phyloP scores from a whole-genome alignment of 2,888 invertebrate genomes.

The Graphium colonna region DNA sequence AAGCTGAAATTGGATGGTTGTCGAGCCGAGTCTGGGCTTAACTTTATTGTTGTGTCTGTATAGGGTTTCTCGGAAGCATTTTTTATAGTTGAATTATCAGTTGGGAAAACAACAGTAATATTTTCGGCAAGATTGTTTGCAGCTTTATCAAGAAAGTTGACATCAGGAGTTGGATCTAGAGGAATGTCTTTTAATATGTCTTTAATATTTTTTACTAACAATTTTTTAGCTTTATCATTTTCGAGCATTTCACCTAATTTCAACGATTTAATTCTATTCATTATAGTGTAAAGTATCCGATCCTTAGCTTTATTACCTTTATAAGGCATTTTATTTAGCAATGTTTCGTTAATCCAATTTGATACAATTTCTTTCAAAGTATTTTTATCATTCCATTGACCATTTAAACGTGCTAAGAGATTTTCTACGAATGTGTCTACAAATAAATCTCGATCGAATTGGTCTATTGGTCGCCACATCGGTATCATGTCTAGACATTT shows the following conservation, averaged over 20 bases:
- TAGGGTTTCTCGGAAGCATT: background rate
- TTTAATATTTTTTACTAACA: conserved; percentile 26
- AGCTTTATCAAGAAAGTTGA: conserved; percentile 35
- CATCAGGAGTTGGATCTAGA: conserved; percentile 31
- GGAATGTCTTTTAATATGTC: conserved; percentile 26
- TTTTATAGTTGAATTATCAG: background rate
- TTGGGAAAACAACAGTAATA: conserved; percentile 12
- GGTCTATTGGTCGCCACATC: conserved; percentile 18
- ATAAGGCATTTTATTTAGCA: conserved; percentile 33
- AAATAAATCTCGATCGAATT: conserved; percentile 4
- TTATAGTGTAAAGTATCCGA: conserved; percentile 28
- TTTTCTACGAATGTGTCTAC: conserved; percentile 12
- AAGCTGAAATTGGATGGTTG: no score
- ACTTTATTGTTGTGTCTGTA: no score
- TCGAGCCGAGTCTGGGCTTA: no score
- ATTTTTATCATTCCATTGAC: conserved; percentile 2
- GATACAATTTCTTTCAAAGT: conserved; percentile 6
- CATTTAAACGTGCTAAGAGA: conserved; percentile 9
- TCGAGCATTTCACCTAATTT: conserved; percentile 32
- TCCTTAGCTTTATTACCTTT: conserved; percentile 32
- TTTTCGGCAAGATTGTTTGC: conserved; percentile 40
- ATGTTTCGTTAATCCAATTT: conserved; percentile 42
- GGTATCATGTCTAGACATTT: conserved; percentile 25
- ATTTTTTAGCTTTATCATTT: conserved; percentile 37
- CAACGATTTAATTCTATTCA: conserved; percentile 36